Percentiles rank a stretch among this genome's conserved stretches.
Conservation (phyloP, 2,113 vertebrate species). For the Suncus etruscus region DNA sequence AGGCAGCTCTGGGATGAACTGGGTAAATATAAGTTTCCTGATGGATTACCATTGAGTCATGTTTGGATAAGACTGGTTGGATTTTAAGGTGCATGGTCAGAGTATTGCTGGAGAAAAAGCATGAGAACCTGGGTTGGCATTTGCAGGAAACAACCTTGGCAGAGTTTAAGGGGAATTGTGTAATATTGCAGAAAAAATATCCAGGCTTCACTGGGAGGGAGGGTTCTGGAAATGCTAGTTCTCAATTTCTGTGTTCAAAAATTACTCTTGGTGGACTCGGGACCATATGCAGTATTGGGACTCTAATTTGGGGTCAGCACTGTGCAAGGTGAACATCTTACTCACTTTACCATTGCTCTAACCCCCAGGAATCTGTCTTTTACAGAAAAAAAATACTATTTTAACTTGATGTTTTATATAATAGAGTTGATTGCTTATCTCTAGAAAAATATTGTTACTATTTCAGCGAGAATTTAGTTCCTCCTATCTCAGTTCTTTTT, state of each 20-base stretch:
- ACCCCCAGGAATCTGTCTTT: neutral
- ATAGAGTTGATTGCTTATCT: constrained; percentile 8
- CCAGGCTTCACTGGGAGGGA: too few relatives aligned
- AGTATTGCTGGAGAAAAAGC: constrained; percentile 40
- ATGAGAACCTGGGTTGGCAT: constrained; percentile 8
- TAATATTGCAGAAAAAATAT: neutral
- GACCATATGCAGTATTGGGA: too few relatives aligned
- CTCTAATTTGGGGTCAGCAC: too few relatives aligned
- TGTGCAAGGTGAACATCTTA: too few relatives aligned
- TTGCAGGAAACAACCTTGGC: constrained; percentile 30
- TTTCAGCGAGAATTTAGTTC: neutral
- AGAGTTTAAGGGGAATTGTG: neutral
- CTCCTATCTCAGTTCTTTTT: neutral
- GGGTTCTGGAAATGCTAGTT: too few relatives aligned
- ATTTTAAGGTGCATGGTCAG: neutral
- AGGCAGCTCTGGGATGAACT: constrained; percentile 97
- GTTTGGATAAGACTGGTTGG: constrained; percentile 46
- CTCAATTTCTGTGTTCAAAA: too few relatives aligned
- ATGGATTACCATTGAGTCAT: constrained; percentile 60
- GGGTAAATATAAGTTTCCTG: constrained; percentile 86
- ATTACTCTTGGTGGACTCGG: too few relatives aligned
- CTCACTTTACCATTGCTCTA: too few relatives aligned
- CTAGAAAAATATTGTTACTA: constrained; percentile 29
- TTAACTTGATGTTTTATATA: constrained; percentile 44
- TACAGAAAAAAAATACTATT: neutral